Evolutionary conservation across 2,113 vertebrate genomes (phyloP), one percentile per base, ranked within the genome.

Genomic region (Burhinus oedicnemus): DNA sequence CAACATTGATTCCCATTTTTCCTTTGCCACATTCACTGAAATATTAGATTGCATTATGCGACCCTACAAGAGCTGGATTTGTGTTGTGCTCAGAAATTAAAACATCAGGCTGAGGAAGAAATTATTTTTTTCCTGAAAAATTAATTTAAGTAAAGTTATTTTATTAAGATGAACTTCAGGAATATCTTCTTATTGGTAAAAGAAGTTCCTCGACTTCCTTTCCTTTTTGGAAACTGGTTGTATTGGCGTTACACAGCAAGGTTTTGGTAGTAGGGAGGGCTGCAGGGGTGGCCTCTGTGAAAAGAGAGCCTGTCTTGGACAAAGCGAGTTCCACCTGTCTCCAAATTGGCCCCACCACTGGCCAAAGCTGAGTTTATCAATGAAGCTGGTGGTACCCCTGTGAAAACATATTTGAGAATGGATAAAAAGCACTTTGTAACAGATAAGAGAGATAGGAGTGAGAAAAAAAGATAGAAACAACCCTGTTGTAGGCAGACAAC

Each of bases 241-340:
- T 79, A 20, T 15, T 68, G 0, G 18, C 5, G 0, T 70, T 70
- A 45, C 8, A 2, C n/a, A 19, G 3, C 9, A 69, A 69, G 14
- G 9, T 34, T 85, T 72, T 23, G 3, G 11, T 49, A 58, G 17
- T 1, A 3, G 20, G 6, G n/a, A 54, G 25, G 22, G 45, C 32
- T 68, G 26, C 27, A 44, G 18, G 8, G 36, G 11, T 75, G 36
- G 17, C 21, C 10, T 72, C 20, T 57, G 13, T 32, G 20, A 74
- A 25, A 49, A 49, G 9, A 80, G 20, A 58, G 13, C 8, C 25
- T 66, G 5, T 38, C 38, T 62, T 62, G 30, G 16, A 36, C 25
- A 36, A 74, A 66, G 3, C 0, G 3, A 58, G 7, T 42, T 81
- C 30, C 16, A 30, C 12, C 16, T 65, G 30, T 10, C n/a, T 66